Evolutionary conservation across 2,888 invertebrate species (phyloP).

Genomic region (Urechis unicinctus): DNA sequence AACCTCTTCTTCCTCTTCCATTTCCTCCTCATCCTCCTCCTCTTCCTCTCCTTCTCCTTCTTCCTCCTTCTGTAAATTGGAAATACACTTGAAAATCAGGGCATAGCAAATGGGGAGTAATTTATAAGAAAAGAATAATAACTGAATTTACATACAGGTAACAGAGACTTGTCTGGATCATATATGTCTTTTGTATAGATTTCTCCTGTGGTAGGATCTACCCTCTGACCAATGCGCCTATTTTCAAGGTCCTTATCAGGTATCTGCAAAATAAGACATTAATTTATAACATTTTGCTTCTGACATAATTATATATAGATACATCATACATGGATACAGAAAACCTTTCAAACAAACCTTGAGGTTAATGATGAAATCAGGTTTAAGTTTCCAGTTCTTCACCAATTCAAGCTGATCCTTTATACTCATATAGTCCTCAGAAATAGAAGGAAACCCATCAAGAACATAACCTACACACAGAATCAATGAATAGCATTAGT

Average conservation of each 20-base stretch:
- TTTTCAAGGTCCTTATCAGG: constrained; percentile 45
- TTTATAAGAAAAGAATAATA: not conserved
- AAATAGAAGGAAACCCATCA: constrained; percentile 47
- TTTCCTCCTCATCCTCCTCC: constrained; percentile 28
- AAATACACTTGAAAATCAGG: not conserved
- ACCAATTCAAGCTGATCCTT: constrained; percentile 47
- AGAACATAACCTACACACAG: constrained; percentile 41
- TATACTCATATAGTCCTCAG: constrained; percentile 39
- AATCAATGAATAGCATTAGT: not conserved
- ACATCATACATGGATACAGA: not conserved
- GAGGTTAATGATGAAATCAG: constrained; percentile 49
- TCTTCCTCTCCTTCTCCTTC: constrained; percentile 40
- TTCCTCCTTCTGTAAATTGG: constrained; percentile 26
- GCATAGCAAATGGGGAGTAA: no score
- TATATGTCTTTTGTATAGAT: constrained; percentile 45
- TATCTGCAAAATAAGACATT: constrained; percentile 28
- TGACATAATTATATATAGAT: no score
- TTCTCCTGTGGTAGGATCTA: constrained; percentile 44
- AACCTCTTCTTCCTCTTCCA: constrained; percentile 12
- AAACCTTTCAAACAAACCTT: constrained; percentile 26
- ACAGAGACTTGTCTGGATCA: constrained; percentile 37
- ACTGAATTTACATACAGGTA: constrained; percentile 16
- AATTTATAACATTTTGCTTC: constrained; percentile 3
- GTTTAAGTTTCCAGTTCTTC: constrained; percentile 47
- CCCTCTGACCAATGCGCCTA: constrained; percentile 38